Evolutionary conservation across 2,888 invertebrate genomes (phyloP).

Genomic region (Heliconius ethilla): DNA sequence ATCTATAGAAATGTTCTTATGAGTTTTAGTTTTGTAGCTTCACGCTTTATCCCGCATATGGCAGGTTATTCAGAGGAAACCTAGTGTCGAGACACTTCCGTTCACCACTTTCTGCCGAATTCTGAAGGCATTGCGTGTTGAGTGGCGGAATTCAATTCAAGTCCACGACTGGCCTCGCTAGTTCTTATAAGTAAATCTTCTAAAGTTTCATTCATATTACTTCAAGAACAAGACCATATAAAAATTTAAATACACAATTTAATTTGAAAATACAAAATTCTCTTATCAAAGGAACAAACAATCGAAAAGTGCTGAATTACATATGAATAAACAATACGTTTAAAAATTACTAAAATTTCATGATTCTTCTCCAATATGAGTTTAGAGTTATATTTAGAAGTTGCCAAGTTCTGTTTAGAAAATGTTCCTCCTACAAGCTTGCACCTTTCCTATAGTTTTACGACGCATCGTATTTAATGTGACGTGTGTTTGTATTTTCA

Average conservation of each 20-base stretch:
- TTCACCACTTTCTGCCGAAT: too few relatives aligned
- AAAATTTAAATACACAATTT: background rate
- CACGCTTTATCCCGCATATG: too few relatives aligned
- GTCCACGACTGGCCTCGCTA: too few relatives aligned
- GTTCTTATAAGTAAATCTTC: background rate
- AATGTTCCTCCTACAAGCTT: conserved; percentile 74
- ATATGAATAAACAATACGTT: background rate
- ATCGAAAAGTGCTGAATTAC: background rate
- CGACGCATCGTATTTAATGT: conserved; percentile 22
- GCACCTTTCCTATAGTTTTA: conserved; percentile 58
- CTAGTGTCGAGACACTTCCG: too few relatives aligned
- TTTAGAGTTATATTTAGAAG: conserved; percentile 19
- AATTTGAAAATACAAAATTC: background rate
- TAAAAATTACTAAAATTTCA: conserved; percentile 7
- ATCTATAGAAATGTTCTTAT: too few relatives aligned
- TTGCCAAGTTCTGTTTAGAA: conserved; percentile 60
- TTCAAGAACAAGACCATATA: background rate
- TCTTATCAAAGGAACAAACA: background rate
- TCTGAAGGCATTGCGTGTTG: too few relatives aligned
- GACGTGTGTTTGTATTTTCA: conserved; percentile 21
- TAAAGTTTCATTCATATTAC: background rate
- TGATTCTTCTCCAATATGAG: conserved; percentile 52
- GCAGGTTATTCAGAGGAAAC: too few relatives aligned
- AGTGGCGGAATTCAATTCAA: too few relatives aligned
- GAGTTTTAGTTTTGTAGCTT: too few relatives aligned